Conservation (phyloP, 2,797 vertebrate genomes). For the Dermochelys coriacea region DNA sequence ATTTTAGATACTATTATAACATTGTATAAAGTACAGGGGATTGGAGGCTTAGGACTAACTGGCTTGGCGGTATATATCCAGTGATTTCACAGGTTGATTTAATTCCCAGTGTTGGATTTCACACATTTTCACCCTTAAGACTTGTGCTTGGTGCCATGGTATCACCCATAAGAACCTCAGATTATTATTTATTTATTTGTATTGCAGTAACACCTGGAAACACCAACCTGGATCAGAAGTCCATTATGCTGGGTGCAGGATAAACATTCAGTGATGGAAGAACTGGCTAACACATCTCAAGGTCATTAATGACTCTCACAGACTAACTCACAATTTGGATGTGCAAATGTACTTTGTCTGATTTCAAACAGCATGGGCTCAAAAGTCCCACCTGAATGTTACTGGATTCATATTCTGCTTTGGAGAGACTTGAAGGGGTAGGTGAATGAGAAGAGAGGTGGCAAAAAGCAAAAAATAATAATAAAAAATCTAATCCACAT, state of each 20-base stretch:
- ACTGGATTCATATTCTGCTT: neutral
- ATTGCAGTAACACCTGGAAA: neutral
- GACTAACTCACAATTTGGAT: slow-evolving; percentile 10
- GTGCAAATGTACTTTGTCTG: neutral
- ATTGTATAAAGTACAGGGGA: slow-evolving; percentile 4
- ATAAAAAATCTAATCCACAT: neutral
- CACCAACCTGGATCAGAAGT: neutral
- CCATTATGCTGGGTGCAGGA: neutral
- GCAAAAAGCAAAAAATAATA: neutral
- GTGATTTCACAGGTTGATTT: slow-evolving; percentile 23
- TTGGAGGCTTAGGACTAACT: neutral
- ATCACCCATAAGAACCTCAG: neutral
- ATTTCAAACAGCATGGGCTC: neutral
- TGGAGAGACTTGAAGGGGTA: neutral
- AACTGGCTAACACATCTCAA: neutral
- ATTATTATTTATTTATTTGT: neutral
- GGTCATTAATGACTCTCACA: slow-evolving; percentile 12
- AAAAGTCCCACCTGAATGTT: neutral
- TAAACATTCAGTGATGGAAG: neutral
- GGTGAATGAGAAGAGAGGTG: neutral
- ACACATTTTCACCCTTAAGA: neutral
- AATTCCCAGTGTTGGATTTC: neutral
- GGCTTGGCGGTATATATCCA: neutral
- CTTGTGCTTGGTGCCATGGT: slow-evolving; percentile 2
- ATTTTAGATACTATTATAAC: slow-evolving; percentile 33